A percentile compares a stretch with the other conserved stretches of the same genome.
These are phyloP conservation scores for Umimayanthus chanpuru DNA, from an alignment of 92 coral and sea anemone species.

Conservation along the genomic window DNA sequence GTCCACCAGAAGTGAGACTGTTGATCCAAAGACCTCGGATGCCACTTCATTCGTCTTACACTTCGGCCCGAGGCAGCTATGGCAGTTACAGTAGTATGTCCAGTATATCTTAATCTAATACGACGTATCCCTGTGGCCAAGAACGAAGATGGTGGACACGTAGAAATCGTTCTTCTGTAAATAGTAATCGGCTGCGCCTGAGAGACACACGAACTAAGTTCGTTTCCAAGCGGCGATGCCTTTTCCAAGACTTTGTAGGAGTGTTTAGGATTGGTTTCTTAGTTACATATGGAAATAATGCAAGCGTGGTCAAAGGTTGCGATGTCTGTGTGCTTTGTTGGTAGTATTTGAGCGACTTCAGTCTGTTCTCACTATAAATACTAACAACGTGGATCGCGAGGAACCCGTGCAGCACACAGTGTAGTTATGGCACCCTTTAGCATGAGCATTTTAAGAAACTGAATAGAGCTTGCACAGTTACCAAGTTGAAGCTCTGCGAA, in stretches of 20 bases:
- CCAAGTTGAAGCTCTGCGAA: neutral
- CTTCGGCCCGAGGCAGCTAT: constrained; percentile 80
- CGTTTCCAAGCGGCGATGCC: neutral
- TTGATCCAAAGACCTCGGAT: constrained; percentile 92
- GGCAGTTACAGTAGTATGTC: constrained; percentile 91
- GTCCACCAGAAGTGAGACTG: constrained; percentile 94
- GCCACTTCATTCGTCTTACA: constrained; percentile 80
- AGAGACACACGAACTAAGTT: neutral
- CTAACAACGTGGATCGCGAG: neutral
- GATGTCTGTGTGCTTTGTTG: neutral
- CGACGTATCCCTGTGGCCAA: neutral
- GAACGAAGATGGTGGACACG: neutral
- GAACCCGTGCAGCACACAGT: neutral
- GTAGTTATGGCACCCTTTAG: neutral
- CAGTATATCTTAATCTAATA: constrained; percentile 68
- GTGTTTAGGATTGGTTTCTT: neutral
- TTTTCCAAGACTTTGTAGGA: no score
- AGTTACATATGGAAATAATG: neutral
- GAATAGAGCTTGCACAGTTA: neutral
- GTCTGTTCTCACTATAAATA: neutral
- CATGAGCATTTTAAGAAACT: no score
- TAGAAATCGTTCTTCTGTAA: neutral
- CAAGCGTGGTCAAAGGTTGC: no score
- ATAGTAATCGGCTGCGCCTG: neutral
- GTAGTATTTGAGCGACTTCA: neutral